phyloP scores from a whole-genome alignment of 2,113 vertebrate genomes.

The Empidonax traillii region DNA sequence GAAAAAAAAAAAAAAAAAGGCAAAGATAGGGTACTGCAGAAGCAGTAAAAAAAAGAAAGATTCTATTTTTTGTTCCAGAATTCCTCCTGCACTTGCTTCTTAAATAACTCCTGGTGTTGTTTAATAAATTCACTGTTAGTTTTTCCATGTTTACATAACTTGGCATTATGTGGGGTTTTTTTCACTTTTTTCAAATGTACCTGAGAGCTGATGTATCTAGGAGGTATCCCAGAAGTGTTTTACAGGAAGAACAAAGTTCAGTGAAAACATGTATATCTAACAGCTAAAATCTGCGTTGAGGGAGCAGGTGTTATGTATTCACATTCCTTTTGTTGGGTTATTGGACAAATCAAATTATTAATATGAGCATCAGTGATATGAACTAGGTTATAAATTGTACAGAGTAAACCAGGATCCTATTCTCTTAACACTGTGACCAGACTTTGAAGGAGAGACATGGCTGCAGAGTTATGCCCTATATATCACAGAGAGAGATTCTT shows the following conservation, averaged over 20 bases:
- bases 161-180: background rate
- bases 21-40: background rate
- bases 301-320: background rate
- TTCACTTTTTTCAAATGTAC: background rate
- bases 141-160: slow-evolving; percentile 2
- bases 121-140: slow-evolving; percentile 5
- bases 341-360: background rate
- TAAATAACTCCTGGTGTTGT: slow-evolving; percentile 6
- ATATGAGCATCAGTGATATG: background rate
- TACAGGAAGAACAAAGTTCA: background rate
- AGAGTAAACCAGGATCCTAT: background rate
- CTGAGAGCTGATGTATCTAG: background rate
- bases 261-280: background rate
- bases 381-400: background rate
- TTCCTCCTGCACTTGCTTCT: background rate
- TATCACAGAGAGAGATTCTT: background rate
- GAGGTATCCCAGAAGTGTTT: background rate
- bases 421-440: background rate
- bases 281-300: background rate
- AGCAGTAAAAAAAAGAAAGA: background rate
- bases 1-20: background rate
- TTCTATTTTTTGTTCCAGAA: background rate
- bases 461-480: background rate
- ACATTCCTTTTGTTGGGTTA: background rate
- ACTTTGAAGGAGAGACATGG: background rate